Conservation (phyloP, 1,140 invertebrate species). For the Archivesica marissinica region DNA sequence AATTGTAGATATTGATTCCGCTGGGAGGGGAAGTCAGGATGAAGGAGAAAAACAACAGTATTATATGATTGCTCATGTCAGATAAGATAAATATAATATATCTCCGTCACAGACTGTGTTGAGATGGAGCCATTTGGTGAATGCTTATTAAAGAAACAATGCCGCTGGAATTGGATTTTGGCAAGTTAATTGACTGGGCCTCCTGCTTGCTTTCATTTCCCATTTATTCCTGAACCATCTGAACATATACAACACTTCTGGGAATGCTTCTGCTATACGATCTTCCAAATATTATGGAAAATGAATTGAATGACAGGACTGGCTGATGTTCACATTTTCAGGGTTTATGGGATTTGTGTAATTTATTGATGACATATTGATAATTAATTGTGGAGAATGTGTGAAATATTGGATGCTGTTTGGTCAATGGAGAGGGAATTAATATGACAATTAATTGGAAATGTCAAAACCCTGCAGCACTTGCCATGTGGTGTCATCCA, state of each 20-base stretch:
- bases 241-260: background rate
- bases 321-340: constrained; percentile 1
- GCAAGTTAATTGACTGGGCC: constrained; percentile 11
- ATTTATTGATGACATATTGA: constrained; percentile 50
- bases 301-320: background rate
- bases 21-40: too few species aligned
- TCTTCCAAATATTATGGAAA: background rate
- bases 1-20: too few species aligned
- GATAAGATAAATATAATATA: constrained; percentile 20
- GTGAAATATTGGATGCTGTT: constrained; percentile 47
- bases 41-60: too few species aligned
- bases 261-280: background rate
- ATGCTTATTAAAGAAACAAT: constrained; percentile 32
- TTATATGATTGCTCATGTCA: too few species aligned
- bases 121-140: constrained; percentile 20
- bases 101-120: constrained; percentile 17
- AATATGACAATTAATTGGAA: constrained; percentile 54
- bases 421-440: constrained; percentile 9
- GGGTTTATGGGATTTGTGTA: background rate
- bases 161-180: constrained; percentile 30
- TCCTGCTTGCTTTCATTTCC: constrained; percentile 16
- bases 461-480: constrained; percentile 46
- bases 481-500: background rate
- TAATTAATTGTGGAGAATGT: constrained; percentile 40
- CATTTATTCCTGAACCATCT: constrained; percentile 15